Base-by-base conservation (phyloP, 2,797 vertebrate genomes). In the Eospalax fontanierii region DNA sequence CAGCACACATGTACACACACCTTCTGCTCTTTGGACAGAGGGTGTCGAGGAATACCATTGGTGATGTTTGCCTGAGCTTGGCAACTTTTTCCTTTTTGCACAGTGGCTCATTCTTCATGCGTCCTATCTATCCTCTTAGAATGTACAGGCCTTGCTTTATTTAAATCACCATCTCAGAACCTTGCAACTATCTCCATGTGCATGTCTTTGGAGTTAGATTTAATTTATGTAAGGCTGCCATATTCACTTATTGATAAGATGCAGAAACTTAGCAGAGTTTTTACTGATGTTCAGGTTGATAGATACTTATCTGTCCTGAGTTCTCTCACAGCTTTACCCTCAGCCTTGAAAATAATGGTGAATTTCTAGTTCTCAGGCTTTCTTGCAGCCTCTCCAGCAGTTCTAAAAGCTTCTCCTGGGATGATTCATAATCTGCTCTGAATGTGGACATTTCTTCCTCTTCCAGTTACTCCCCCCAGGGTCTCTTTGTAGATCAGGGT, bases 361-460 rank as follows among this genome's bases (percentile, higher is more conserved):
- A 40, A 40, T 91, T 86, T 91, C 79, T 95, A 74, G 38, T 87
- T 94, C 26, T 83, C 84, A 79, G 35, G 6, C 30, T 87, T 87
- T 16, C 9, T 1, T 70, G 9, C 50, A 63, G 35, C 30, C 50
- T 93, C 35, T 82, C 18, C 38, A 54, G 4, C 6, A 91, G n/a
- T 89, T 89, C n/a, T 76, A 28, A 50, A 63, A 87, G 12, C 57
- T 78, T 76, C 50, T 11, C 11, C 46, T 82, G 38, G 89, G 18
- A 24, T 76, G 68, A 22, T 85, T 80, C 68, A 43, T 81, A 61
- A 38, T 61, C 28, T 93, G 21, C 30, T 93, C 70, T 86, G 70
- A 78, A 61, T 86, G 46, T 78, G 33, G 28, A 46, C 88, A 57
- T 26, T 71, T 18, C 35, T 38, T 33, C 87, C 33, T 9, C 33